Conservation (phyloP, 2,888 invertebrate species). For the Allygus modestus region DNA sequence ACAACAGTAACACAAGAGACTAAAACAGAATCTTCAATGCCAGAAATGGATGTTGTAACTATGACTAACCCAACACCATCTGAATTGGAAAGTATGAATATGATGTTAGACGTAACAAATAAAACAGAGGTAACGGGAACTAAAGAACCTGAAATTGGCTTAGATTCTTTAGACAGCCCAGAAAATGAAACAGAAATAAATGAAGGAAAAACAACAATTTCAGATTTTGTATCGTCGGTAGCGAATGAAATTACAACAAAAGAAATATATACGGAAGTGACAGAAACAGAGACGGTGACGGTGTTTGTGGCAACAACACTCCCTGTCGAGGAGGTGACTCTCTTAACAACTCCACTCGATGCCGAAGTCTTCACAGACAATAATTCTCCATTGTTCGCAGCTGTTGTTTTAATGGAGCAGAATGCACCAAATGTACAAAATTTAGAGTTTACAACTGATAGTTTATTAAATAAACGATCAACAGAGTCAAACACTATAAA, state of each 20-base stretch:
- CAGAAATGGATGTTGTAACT: conserved; percentile 45
- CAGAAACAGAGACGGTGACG: not conserved
- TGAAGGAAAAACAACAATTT: conserved; percentile 16
- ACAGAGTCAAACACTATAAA: not conserved
- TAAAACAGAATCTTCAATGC: conserved; percentile 59
- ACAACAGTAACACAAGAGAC: conserved; percentile 63
- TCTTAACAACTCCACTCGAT: conserved; percentile 35
- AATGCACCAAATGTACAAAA: not conserved
- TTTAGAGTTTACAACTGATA: not conserved
- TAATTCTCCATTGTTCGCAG: conserved; percentile 24
- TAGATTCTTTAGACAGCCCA: not conserved
- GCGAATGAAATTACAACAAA: conserved; percentile 11
- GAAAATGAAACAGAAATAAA: conserved; percentile 12
- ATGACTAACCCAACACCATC: not conserved
- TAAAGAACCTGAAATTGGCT: conserved; percentile 4
- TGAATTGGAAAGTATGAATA: conserved; percentile 21
- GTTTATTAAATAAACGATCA: conserved; percentile 12
- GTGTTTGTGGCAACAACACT: conserved; percentile 40
- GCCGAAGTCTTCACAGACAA: conserved; percentile 6
- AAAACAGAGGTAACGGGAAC: not conserved
- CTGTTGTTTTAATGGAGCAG: conserved; percentile 9
- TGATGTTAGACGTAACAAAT: conserved; percentile 3
- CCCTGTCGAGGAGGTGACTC: not conserved
- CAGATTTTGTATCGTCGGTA: not conserved
- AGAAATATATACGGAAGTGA: not conserved